These are phyloP conservation scores for Tenodera sinensis DNA, from an alignment of 2,888 invertebrate species.

Conservation along the genomic window DNA sequence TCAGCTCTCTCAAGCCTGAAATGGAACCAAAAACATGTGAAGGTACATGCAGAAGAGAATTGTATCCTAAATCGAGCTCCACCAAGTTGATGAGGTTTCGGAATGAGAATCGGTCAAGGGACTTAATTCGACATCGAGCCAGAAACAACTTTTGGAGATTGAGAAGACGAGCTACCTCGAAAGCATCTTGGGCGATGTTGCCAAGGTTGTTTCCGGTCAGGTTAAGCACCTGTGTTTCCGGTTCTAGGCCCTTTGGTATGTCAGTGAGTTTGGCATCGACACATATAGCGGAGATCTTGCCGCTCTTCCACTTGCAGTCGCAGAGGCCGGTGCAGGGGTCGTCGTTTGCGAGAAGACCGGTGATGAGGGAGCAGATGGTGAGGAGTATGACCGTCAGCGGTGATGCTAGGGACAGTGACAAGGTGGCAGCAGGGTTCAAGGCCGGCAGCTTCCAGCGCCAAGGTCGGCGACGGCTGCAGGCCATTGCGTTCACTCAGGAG, in stretches of 20 bases:
- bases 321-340: slow-evolving; percentile 64
- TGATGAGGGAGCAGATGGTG: slow-evolving; percentile 35
- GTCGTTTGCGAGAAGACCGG: slow-evolving; percentile 53
- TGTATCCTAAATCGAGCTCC: slow-evolving; percentile 75
- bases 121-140: slow-evolving; percentile 64
- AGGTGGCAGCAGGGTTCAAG: not conserved
- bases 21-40: slow-evolving; percentile 69
- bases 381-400: slow-evolving; percentile 1
- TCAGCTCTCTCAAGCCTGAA: slow-evolving; percentile 69
- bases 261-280: slow-evolving; percentile 68
- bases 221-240: slow-evolving; percentile 74
- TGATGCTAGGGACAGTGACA: not conserved
- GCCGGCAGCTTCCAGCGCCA: slow-evolving; percentile 25
- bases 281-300: slow-evolving; percentile 81
- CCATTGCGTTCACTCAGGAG: slow-evolving; percentile 6
- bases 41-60: slow-evolving; percentile 64
- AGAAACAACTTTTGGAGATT: slow-evolving; percentile 79
- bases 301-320: slow-evolving; percentile 86
- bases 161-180: slow-evolving; percentile 68
- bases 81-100: slow-evolving; percentile 75
- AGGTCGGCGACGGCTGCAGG: slow-evolving; percentile 9
- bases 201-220: slow-evolving; percentile 69
- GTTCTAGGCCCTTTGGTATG: slow-evolving; percentile 70
- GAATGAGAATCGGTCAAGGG: slow-evolving; percentile 70
- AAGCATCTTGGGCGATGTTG: slow-evolving; percentile 66